Base-by-base conservation (phyloP, 2,888 invertebrate genomes). In the Odontocerum albicorne region DNA sequence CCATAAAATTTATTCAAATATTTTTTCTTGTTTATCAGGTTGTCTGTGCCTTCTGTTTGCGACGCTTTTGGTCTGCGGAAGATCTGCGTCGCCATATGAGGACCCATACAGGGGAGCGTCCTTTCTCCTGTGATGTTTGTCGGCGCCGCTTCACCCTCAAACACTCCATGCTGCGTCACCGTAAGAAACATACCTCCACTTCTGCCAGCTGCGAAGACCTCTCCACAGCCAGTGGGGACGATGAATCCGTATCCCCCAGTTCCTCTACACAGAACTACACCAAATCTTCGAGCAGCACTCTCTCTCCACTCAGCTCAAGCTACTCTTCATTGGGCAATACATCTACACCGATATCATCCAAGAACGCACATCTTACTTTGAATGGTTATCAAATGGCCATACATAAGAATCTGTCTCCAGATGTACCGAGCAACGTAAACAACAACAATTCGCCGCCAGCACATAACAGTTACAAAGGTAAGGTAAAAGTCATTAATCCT, bases 31-130 rank as follows among this genome's bases (percentile, higher is more conserved):
- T 42, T 62, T 62, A 64, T 0, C 67, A 86, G 86, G 86, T 90
- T 4, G 89, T 92, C 52, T 93, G 96, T 70, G 93, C 94, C 0
- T 92, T 96, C 67, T 96, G 96, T 70, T 82, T 94, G 68, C 88
- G 95, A 58, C 86, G 94, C 40, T 96, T 96, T 75, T 95, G 94
- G 94, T 95, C 95, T 0, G 91, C 94, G 0, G 95, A 96, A 69
- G 96, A 96, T 70, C 76, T 96, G 3, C 82, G 95, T 0, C 84
- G 95, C 0, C 96, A 96, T 72, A 95, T 96, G 92, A 79, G 94
- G 15, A 95, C 94, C 0, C 96, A 96, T 70, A 91, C 92, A 0
- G 94, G 94, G 0, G 95, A 95, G 68, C 76, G 94, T 1, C 95
- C 95, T 0, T 96, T 94, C 70, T 90, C 90, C 55, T 96, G 95